Evolutionary conservation across 2,797 vertebrate genomes (phyloP).

Genomic region (Pelodytes ibericus): DNA sequence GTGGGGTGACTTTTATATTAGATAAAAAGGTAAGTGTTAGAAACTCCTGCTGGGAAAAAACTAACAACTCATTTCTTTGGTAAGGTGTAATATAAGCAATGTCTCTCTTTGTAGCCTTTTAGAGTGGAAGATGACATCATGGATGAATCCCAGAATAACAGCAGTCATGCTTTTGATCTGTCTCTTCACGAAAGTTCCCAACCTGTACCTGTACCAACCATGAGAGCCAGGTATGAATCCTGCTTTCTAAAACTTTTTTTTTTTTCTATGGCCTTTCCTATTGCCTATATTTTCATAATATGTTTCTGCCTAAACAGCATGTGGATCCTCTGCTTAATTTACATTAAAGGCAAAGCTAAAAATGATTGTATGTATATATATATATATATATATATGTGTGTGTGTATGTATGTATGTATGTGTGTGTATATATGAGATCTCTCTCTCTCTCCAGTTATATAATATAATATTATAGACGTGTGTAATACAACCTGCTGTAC

Average conservation of each 20-base stretch:
- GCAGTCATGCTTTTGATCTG: slow-evolving; percentile 60
- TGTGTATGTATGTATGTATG: too few relatives aligned
- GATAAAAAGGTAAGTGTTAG: slow-evolving; percentile 79
- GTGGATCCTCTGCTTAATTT: too few relatives aligned
- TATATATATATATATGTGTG: too few relatives aligned
- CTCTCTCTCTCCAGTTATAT: too few relatives aligned
- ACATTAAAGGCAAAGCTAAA: too few relatives aligned
- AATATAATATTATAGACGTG: too few relatives aligned
- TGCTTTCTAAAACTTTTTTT: not conserved
- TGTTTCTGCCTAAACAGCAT: too few relatives aligned
- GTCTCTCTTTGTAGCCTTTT: slow-evolving; percentile 66
- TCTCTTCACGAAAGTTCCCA: slow-evolving; percentile 61
- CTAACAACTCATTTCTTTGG: not conserved
- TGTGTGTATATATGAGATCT: too few relatives aligned
- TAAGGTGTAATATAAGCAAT: not conserved
- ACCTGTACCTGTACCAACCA: slow-evolving; percentile 77
- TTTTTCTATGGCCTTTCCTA: too few relatives aligned
- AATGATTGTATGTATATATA: too few relatives aligned
- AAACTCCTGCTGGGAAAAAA: not conserved
- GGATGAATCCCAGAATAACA: slow-evolving; percentile 63
- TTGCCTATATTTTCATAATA: too few relatives aligned
- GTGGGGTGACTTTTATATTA: slow-evolving; percentile 73
- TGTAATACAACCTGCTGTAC: too few relatives aligned
- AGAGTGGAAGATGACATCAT: slow-evolving; percentile 63
- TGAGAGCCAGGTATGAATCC: slow-evolving; percentile 82